Evolutionary conservation across 2,888 invertebrate genomes (phyloP), one percentile per base, ranked within the genome.

Genomic region (Chrysolina americana): DNA sequence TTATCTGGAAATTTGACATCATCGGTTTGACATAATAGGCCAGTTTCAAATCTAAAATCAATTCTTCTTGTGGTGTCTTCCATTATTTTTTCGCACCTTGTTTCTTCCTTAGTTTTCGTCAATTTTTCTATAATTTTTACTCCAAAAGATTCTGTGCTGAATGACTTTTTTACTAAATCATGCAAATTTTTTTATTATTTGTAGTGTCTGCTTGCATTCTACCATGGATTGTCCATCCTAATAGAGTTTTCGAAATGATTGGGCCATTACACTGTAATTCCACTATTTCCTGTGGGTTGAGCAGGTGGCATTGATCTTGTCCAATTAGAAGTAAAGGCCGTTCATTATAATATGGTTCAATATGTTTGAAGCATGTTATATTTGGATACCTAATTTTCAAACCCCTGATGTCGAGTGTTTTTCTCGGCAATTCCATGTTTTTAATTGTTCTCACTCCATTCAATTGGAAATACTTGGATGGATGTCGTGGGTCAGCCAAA

Each of bases 1-100:
- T 63, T 28, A 17, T 41, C 44, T 41, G 64, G 36, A 63, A 64
- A 64, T 23, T 41, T 13, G 6, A 41, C 13, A 63, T 48, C 21
- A 44, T 70, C 36, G 44, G 19, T 62, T 44, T 36, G 36, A 62
- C 69, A 59, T 28, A 70, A 19, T 59, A 41, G 21, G 8, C 59
- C 44, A 36, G 63, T 63, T 15, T 63, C 63, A 15, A 63, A 63
- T 63, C 63, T 28, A 41, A 2, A 36, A 4, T 36, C 36, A 63
- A 36, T 63, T 63, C 28, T 63, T 17, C 15, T 63, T 11, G 63
- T 63, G 5, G 36, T 63, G 21, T 36, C 36, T 63, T 63, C 36
- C 63, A 63, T 63, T 63, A 63, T 63, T 11, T 36, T 36, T 36
- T 63, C 63, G 28, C 63, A 63, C 28, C 63, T 28, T 63, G 44